Evolutionary conservation across 1,140 invertebrate species (phyloP).

Genomic region (Drosophila ficusphila): DNA sequence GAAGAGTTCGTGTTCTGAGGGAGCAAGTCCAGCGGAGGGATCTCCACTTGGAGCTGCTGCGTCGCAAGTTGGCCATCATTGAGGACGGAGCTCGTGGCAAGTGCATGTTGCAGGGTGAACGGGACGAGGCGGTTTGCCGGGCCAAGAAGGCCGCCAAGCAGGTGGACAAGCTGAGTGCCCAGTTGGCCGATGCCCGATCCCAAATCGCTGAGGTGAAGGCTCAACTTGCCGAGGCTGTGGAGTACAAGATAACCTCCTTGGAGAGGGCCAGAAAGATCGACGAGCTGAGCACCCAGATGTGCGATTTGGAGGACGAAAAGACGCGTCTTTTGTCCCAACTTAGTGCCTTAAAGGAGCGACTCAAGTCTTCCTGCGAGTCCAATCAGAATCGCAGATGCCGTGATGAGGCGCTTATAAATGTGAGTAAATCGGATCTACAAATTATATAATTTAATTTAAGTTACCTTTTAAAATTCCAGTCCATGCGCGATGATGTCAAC

Average conservation of each 20-base stretch:
- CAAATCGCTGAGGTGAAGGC: slow-evolving; percentile 91
- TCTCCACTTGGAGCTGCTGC: slow-evolving; percentile 94
- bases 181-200: slow-evolving; percentile 89
- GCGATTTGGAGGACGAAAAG: slow-evolving; percentile 81
- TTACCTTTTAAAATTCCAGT: slow-evolving; percentile 55
- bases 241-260: slow-evolving; percentile 93
- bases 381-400: slow-evolving; percentile 79
- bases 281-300: slow-evolving; percentile 87
- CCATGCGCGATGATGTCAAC: slow-evolving; percentile 89
- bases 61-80: slow-evolving; percentile 93
- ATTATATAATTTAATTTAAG: neutral
- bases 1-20: slow-evolving; percentile 90
- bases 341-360: slow-evolving; percentile 69
- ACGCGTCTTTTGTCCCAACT: slow-evolving; percentile 69
- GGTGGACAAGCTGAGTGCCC: slow-evolving; percentile 89
- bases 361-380: slow-evolving; percentile 77
- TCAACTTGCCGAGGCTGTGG: slow-evolving; percentile 91
- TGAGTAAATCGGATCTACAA: slow-evolving; percentile 84
- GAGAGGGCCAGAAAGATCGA: slow-evolving; percentile 93
- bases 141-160: slow-evolving; percentile 91
- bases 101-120: slow-evolving; percentile 88
- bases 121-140: slow-evolving; percentile 90
- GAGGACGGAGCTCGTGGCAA: slow-evolving; percentile 90
- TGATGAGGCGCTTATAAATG: slow-evolving; percentile 88
- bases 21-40: slow-evolving; percentile 96